Conservation (phyloP, 2,888 invertebrate species). For the Dastarcus helophoroides region DNA sequence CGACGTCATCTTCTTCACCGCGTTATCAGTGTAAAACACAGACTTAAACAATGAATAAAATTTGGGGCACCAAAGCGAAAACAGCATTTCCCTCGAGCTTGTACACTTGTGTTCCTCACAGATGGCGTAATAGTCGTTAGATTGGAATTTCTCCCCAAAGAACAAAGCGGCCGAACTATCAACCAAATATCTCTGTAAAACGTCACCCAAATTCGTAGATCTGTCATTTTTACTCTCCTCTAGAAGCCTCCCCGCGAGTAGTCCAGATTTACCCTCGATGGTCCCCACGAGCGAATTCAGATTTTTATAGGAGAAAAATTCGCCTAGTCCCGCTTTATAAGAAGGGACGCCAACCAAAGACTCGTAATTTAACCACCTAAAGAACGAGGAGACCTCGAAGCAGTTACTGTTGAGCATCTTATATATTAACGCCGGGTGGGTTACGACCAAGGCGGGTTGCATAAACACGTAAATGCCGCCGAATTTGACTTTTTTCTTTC, state of each 20-base stretch:
- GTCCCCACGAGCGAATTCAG: too few species aligned
- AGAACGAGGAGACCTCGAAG: background rate
- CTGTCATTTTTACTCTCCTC: too few species aligned
- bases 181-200: background rate
- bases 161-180: background rate
- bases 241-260: too few species aligned
- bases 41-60: too few species aligned
- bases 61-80: background rate
- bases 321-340: too few species aligned
- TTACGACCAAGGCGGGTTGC: background rate
- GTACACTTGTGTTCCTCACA: background rate
- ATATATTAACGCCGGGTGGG: background rate
- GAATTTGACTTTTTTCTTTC: background rate
- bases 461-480: slow-evolving; percentile 1
- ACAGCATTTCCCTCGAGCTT: background rate
- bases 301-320: too few species aligned
- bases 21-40: too few species aligned
- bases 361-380: background rate
- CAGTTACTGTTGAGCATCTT: background rate
- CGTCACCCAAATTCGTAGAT: background rate
- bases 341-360: too few species aligned
- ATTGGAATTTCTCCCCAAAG: background rate
- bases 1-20: background rate
- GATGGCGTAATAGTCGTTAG: background rate
- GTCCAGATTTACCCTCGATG: too few species aligned